Percentiles rank a stretch among this genome's conserved stretches.
phyloP scores from a whole-genome alignment of 2,888 invertebrate genomes.

The Oxyteleia sp. region DNA sequence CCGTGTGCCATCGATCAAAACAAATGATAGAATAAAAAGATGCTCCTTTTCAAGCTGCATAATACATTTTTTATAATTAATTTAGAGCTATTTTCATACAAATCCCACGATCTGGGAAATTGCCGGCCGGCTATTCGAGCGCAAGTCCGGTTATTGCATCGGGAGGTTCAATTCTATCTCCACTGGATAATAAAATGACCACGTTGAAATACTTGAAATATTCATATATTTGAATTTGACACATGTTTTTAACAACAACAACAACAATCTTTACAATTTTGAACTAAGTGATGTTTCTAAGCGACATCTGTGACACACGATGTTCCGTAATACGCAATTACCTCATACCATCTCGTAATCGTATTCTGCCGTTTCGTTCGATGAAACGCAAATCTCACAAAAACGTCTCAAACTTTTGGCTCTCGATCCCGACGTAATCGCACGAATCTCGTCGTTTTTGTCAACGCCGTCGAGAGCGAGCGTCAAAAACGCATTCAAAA shows the following conservation, averaged over 20 bases:
- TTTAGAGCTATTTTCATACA: too few relatives aligned
- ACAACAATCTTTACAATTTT: conserved; percentile 84
- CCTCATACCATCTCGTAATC: conserved; percentile 46
- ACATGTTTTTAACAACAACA: conserved; percentile 84
- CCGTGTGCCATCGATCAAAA: too few relatives aligned
- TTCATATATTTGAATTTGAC: conserved; percentile 86
- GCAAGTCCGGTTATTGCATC: too few relatives aligned
- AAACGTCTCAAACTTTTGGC: conserved; percentile 49
- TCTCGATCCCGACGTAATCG: conserved; percentile 13
- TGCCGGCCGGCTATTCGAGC: too few relatives aligned
- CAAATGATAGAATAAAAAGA: too few relatives aligned
- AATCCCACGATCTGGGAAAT: too few relatives aligned
- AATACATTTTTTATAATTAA: too few relatives aligned
- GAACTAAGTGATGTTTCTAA: conserved; percentile 72
- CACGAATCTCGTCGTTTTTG: not conserved
- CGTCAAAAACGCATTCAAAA: conserved; percentile 53
- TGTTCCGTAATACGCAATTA: conserved; percentile 69
- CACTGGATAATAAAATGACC: conserved; percentile 62
- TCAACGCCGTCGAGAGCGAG: conserved; percentile 16
- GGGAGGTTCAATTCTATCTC: too few relatives aligned
- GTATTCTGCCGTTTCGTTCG: conserved; percentile 43
- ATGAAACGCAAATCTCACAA: conserved; percentile 52
- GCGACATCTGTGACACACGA: conserved; percentile 70
- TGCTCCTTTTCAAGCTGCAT: too few relatives aligned
- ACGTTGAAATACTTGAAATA: conserved; percentile 80